Evolutionary conservation across 2,888 invertebrate genomes (phyloP).

Genomic region (Nomada lathburiana): DNA sequence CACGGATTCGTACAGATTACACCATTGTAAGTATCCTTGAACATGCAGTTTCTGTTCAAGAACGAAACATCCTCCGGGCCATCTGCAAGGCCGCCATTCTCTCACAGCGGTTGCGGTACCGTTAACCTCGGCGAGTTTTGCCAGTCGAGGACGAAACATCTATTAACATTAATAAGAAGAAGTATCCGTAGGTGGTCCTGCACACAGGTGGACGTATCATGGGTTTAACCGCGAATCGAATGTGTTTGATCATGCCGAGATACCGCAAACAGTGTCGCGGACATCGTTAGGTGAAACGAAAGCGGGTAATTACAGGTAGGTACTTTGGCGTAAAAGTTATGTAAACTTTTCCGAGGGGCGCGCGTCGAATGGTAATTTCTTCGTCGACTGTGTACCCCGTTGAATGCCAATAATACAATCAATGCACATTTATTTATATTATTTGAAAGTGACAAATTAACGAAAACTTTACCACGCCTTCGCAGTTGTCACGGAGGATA

Average conservation of each 20-base stretch:
- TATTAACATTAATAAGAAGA: conserved; percentile 77
- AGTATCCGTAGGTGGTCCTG: conserved; percentile 68
- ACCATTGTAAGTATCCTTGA: conserved; percentile 41
- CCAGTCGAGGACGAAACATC: conserved; percentile 74
- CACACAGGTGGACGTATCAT: conserved; percentile 31
- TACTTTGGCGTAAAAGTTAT: too few species aligned
- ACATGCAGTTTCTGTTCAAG: conserved; percentile 51
- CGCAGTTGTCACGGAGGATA: conserved; percentile 5
- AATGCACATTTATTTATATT: background rate
- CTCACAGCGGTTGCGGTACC: conserved; percentile 73
- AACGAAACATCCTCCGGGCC: conserved; percentile 71
- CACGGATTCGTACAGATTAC: conserved; percentile 36
- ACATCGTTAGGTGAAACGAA: background rate
- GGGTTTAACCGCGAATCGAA: conserved; percentile 27
- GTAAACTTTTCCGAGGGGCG: background rate
- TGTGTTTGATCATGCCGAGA: background rate
- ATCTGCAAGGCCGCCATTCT: conserved; percentile 74
- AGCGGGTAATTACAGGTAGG: too few species aligned
- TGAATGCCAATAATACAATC: conserved; percentile 40
- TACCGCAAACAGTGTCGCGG: background rate
- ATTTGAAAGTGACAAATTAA: too few species aligned
- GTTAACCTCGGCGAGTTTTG: conserved; percentile 74
- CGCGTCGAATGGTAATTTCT: conserved; percentile 9
- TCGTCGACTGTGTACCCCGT: conserved; percentile 10
- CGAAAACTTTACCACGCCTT: background rate